Evolutionary conservation across 2,113 vertebrate species (phyloP).

Genomic region (Pelecanoides urinatrix): DNA sequence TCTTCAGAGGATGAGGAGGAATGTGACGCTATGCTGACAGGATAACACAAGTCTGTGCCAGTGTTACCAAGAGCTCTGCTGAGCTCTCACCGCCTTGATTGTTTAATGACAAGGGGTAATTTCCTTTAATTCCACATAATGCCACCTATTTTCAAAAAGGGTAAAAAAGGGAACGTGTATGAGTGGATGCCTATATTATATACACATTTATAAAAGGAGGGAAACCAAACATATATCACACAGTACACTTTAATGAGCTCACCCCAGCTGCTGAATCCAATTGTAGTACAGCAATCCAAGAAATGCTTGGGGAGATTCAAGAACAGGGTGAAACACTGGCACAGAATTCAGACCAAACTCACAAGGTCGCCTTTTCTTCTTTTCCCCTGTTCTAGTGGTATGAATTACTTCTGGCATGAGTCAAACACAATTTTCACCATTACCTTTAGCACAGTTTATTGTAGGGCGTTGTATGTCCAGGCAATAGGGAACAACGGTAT

Average conservation of each 20-base stretch:
- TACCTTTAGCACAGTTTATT: background rate
- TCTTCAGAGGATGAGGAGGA: background rate
- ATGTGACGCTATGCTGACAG: fast-evolving
- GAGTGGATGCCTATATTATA: background rate
- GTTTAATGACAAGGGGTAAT: background rate
- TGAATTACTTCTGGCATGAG: background rate
- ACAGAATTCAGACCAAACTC: background rate
- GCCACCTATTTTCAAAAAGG: background rate
- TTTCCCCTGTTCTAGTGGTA: background rate
- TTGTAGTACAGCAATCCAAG: background rate
- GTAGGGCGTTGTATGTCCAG: background rate
- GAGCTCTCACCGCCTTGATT: background rate
- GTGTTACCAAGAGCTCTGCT: background rate
- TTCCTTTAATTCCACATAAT: background rate
- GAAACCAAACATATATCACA: background rate
- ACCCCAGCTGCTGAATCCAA: background rate
- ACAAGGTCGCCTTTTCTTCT: background rate
- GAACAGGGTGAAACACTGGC: background rate
- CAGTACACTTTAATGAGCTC: background rate
- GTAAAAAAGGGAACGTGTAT: background rate
- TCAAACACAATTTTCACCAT: background rate
- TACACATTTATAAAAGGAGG: background rate
- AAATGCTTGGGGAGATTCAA: background rate
- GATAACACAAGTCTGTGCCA: background rate
- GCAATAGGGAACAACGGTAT: background rate